Evolutionary conservation across 2,888 invertebrate species (phyloP).

Genomic region (Macrophya annulata): DNA sequence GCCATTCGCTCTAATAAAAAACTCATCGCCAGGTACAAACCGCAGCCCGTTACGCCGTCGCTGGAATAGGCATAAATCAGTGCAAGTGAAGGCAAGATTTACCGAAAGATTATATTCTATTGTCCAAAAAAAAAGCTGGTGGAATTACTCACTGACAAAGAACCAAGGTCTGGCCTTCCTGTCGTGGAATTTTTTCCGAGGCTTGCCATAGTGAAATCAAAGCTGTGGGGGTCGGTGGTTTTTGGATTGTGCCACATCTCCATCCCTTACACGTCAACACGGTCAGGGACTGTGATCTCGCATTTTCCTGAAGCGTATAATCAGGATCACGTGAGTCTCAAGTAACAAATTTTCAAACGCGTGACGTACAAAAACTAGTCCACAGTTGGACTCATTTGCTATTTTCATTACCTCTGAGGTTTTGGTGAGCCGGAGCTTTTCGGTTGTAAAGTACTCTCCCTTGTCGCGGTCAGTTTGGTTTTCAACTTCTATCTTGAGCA

Average conservation of each 20-base stretch:
- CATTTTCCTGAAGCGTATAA: background rate
- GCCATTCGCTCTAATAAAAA: no score
- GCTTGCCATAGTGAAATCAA: slow-evolving; percentile 73
- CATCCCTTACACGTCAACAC: slow-evolving; percentile 72
- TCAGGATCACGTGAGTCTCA: background rate
- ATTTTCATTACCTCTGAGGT: slow-evolving; percentile 64
- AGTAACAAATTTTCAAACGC: background rate
- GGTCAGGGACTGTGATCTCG: slow-evolving; percentile 56
- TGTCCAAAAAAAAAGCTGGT: background rate
- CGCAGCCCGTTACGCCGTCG: no score
- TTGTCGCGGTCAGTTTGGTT: slow-evolving; percentile 12
- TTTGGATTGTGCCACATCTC: slow-evolving; percentile 66
- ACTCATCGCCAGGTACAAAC: no score
- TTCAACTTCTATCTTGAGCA: background rate
- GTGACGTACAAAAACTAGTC: background rate
- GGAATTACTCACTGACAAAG: slow-evolving; percentile 77
- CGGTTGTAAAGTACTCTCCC: slow-evolving; percentile 61
- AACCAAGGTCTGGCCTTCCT: slow-evolving; percentile 73
- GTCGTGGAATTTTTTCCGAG: slow-evolving; percentile 63
- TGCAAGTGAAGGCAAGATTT: no score
- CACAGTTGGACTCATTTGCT: slow-evolving; percentile 56
- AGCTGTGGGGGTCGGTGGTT: slow-evolving; percentile 68
- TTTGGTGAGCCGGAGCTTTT: slow-evolving; percentile 65
- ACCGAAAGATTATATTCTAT: no score
- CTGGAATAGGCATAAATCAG: no score